These are phyloP conservation scores for Microtus agrestis DNA, from an alignment of 2,797 vertebrate genomes.

Conservation along the genomic window DNA sequence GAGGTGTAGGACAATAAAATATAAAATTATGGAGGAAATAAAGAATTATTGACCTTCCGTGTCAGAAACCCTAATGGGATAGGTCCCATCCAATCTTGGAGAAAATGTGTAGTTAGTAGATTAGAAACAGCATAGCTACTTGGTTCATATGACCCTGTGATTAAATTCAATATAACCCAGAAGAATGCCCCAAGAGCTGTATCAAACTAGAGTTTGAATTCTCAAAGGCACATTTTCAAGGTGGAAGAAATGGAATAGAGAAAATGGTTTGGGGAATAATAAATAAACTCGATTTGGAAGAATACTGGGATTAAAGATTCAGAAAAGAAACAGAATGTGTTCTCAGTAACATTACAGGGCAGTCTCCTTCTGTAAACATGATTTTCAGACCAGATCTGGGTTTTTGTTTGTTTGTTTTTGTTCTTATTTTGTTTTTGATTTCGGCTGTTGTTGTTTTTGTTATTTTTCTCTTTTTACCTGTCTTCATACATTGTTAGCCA, in stretches of 20 bases:
- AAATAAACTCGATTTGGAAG: slow-evolving; percentile 25
- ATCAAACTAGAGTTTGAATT: slow-evolving; percentile 80
- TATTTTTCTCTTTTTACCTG: slow-evolving; percentile 49
- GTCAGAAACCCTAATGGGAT: slow-evolving; percentile 87
- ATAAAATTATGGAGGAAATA: slow-evolving; percentile 87
- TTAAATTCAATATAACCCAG: slow-evolving; percentile 86
- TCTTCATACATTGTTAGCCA: slow-evolving; percentile 69
- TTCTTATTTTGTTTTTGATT: neutral
- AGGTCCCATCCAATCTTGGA: slow-evolving; percentile 85
- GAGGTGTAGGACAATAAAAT: slow-evolving; percentile 83
- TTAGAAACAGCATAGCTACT: slow-evolving; percentile 87
- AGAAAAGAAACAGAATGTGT: neutral
- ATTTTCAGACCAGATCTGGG: neutral
- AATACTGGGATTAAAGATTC: neutral
- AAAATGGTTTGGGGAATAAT: slow-evolving; percentile 73
- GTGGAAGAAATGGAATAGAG: slow-evolving; percentile 37
- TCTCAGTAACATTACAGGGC: neutral
- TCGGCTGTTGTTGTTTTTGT: neutral
- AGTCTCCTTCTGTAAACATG: neutral
- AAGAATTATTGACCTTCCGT: slow-evolving; percentile 87
- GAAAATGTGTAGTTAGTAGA: slow-evolving; percentile 87
- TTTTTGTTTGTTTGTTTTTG: neutral
- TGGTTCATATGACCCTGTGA: slow-evolving; percentile 86
- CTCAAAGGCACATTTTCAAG: slow-evolving; percentile 83
- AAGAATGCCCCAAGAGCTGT: slow-evolving; percentile 83